These are phyloP conservation scores for Pachycephus smyrnensis DNA, from an alignment of 2,888 invertebrate species.

Conservation along the genomic window DNA sequence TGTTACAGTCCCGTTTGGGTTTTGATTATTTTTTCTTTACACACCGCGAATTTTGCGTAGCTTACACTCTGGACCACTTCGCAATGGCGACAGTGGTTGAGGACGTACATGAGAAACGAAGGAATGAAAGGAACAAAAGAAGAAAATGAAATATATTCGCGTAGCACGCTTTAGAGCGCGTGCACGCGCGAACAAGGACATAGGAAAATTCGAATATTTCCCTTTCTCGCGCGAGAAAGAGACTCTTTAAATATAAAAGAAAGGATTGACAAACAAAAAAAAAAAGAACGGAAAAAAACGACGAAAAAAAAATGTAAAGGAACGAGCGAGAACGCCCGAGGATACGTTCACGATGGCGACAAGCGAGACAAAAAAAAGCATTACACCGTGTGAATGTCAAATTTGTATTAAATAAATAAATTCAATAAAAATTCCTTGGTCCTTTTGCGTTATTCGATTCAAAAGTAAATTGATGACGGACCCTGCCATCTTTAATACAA, in stretches of 20 bases:
- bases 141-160: neutral
- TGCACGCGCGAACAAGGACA: neutral
- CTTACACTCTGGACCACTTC: neutral
- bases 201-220: slow-evolving; percentile 1
- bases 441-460: slow-evolving; percentile 6
- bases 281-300: neutral
- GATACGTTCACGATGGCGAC: neutral
- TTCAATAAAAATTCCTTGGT: slow-evolving; percentile 48
- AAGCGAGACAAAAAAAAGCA: slow-evolving; percentile 9
- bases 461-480: neutral
- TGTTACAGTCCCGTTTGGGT: neutral
- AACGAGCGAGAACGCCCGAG: neutral
- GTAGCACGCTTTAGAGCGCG: neutral
- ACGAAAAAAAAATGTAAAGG: neutral
- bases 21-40: neutral
- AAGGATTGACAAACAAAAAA: neutral
- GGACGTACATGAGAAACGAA: neutral
- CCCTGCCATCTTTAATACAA: neutral
- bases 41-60: neutral
- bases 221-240: neutral
- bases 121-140: neutral
- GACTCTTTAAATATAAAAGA: neutral
- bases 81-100: neutral
- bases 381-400: slow-evolving; percentile 62
- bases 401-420: slow-evolving; percentile 66